phyloP scores from a whole-genome alignment of 2,113 vertebrate species.

The Columba livia region DNA sequence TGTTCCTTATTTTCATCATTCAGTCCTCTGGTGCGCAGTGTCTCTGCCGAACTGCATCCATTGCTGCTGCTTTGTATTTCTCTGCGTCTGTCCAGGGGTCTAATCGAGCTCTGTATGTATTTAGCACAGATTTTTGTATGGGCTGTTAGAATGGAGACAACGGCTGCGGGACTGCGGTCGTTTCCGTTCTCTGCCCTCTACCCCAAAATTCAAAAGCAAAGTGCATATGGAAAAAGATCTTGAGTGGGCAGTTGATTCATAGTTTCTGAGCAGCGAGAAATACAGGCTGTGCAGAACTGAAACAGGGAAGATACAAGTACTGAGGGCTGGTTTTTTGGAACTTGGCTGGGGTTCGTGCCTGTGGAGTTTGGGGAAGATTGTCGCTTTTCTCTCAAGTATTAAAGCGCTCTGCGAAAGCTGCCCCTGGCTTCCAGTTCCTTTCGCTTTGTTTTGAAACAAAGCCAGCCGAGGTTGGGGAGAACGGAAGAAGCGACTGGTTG shows the following conservation, averaged over 20 bases:
- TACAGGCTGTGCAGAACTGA: not conserved
- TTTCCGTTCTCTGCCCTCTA: not conserved
- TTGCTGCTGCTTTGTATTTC: constrained; percentile 18
- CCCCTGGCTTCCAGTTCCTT: not conserved
- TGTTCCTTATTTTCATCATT: not conserved
- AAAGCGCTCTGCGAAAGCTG: not conserved
- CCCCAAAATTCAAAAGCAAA: not conserved
- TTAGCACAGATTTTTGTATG: not conserved
- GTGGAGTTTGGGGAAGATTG: not conserved
- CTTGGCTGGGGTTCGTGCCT: not conserved
- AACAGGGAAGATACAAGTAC: not conserved
- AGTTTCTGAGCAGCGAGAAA: not conserved
- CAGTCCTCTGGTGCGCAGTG: no score
- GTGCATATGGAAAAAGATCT: not conserved
- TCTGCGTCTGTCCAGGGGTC: not conserved
- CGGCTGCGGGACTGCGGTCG: not conserved
- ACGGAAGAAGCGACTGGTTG: not conserved
- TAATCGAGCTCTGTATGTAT: not conserved
- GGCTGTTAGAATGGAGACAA: not conserved
- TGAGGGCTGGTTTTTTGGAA: not conserved
- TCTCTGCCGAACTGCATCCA: not conserved
- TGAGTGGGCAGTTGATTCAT: not conserved
- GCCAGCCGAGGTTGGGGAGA: not conserved
- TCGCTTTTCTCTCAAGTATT: not conserved
- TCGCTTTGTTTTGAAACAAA: not conserved